These are phyloP conservation scores for Malacoraja senta DNA, from an alignment of 2,797 vertebrate species.

Conservation along the genomic window DNA sequence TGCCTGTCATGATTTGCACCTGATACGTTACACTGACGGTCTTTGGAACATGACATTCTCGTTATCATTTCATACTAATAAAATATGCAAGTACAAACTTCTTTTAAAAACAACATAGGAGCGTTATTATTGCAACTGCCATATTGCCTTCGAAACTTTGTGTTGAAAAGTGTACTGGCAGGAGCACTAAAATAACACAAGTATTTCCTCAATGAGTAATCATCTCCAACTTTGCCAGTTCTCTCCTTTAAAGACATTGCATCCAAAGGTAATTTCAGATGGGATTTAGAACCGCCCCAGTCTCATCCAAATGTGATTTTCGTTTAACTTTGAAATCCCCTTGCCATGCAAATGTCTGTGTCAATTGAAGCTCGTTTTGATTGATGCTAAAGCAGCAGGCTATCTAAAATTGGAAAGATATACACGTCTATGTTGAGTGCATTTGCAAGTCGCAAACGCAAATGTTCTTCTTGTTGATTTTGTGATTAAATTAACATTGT, in stretches of 20 bases:
- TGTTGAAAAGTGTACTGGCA: not conserved
- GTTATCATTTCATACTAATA: not conserved
- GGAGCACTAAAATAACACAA: not conserved
- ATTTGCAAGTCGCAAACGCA: too few relatives aligned
- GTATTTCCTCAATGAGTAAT: not conserved
- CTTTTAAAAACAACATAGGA: too few relatives aligned
- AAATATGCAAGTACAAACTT: too few relatives aligned
- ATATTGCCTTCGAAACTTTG: too few relatives aligned
- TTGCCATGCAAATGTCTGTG: not conserved
- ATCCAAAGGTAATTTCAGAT: not conserved
- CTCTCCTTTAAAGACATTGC: not conserved
- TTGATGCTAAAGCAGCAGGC: not conserved
- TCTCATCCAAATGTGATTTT: not conserved
- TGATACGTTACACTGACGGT: not conserved
- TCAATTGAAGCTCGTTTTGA: not conserved
- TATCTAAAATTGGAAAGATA: not conserved
- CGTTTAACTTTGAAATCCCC: not conserved
- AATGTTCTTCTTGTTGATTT: not conserved
- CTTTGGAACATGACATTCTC: not conserved
- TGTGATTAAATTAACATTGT: not conserved
- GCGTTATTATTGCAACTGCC: too few relatives aligned
- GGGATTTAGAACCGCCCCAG: not conserved
- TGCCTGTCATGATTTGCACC: not conserved
- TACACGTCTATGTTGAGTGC: not conserved
- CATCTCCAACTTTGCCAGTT: too few relatives aligned